These are phyloP conservation scores for Apoda limacodes DNA, from an alignment of 2,888 invertebrate species.

Conservation along the genomic window DNA sequence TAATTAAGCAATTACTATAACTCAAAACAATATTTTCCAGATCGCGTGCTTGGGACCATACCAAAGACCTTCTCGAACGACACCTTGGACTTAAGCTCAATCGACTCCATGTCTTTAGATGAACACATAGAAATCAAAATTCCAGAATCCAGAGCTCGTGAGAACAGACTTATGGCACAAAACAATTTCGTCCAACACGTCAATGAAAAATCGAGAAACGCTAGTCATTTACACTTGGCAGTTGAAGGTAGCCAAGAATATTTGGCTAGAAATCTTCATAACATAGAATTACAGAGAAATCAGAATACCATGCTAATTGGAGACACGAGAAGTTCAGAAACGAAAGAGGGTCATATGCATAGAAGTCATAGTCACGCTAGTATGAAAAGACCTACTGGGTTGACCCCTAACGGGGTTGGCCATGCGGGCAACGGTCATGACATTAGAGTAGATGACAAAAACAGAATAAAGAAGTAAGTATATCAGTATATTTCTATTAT, in stretches of 20 bases:
- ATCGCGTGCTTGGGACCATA: constrained; percentile 61
- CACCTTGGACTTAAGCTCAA: constrained; percentile 71
- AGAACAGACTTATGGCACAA: constrained; percentile 60
- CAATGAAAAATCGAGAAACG: constrained; percentile 49
- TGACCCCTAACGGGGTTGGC: constrained; percentile 49
- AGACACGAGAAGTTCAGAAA: constrained; percentile 1
- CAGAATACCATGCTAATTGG: background rate
- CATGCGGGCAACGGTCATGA: constrained; percentile 45
- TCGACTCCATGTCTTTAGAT: constrained; percentile 72
- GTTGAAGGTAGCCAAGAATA: constrained; percentile 49
- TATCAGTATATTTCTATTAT: too few species aligned
- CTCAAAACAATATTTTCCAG: constrained; percentile 38
- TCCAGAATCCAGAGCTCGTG: constrained; percentile 61
- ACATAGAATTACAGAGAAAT: constrained; percentile 23
- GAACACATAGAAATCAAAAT: constrained; percentile 72
- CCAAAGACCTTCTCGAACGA: constrained; percentile 71
- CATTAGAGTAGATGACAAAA: constrained; percentile 37
- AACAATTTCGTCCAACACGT: constrained; percentile 59
- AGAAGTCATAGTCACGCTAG: constrained; percentile 59
- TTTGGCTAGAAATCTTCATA: constrained; percentile 24
- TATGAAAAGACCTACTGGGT: constrained; percentile 48
- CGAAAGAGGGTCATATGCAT: constrained; percentile 38
- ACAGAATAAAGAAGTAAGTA: constrained; percentile 49
- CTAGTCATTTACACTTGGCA: constrained; percentile 46
- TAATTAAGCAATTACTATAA: background rate